phyloP scores from a whole-genome alignment of 2,888 invertebrate species.

The Diachrysia chrysitis region DNA sequence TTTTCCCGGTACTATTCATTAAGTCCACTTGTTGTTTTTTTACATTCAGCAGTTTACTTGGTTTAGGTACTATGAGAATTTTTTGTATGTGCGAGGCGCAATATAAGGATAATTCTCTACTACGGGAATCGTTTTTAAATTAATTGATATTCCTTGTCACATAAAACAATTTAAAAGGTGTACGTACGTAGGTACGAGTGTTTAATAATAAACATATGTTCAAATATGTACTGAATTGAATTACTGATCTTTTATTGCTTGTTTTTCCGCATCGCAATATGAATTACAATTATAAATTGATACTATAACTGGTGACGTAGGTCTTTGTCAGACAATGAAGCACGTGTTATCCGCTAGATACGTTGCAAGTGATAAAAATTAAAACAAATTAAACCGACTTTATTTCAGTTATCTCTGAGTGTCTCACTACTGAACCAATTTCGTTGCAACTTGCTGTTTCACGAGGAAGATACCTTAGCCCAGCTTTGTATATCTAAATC shows the following conservation, averaged over 20 bases:
- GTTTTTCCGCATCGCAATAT: constrained; percentile 47
- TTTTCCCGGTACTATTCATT: too few species aligned
- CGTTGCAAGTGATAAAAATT: constrained; percentile 19
- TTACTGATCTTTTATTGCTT: constrained; percentile 28
- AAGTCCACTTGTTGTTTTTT: too few species aligned
- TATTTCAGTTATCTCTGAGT: not conserved
- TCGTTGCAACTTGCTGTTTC: too few species aligned
- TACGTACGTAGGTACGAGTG: constrained; percentile 19
- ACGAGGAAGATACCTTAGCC: too few species aligned
- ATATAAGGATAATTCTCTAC: constrained; percentile 1
- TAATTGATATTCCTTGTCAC: not conserved
- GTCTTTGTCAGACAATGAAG: constrained; percentile 36
- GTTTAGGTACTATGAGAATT: not conserved
- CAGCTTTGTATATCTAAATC: too few species aligned
- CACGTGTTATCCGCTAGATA: constrained; percentile 37
- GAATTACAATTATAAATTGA: constrained; percentile 38
- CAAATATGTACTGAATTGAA: constrained; percentile 40
- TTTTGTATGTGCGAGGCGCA: not conserved
- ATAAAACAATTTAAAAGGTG: constrained; percentile 19
- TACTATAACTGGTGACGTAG: constrained; percentile 52
- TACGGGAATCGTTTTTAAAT: constrained; percentile 4
- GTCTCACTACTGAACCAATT: too few species aligned
- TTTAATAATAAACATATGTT: constrained; percentile 40
- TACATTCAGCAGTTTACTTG: too few species aligned
- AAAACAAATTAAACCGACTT: not conserved